Evolutionary conservation across 2,888 invertebrate species (phyloP), one percentile per base, ranked within the genome.

Genomic region (Amiota minor): DNA sequence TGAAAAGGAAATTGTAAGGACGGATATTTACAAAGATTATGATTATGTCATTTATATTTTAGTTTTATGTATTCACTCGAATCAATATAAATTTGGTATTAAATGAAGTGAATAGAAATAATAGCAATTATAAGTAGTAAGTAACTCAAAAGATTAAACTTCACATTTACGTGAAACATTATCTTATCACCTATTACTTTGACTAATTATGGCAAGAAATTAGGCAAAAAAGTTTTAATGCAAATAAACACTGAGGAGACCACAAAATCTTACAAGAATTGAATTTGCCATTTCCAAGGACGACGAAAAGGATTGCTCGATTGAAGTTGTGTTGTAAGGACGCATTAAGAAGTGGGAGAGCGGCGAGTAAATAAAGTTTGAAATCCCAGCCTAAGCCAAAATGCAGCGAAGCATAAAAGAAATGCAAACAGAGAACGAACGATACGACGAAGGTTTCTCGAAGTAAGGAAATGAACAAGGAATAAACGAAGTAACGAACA

Each of bases 161-260:
- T 46, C 23, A 62, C 18, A 18, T 56, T 70, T 70, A 59, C 14
- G 6, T 46, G 16, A 68, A 53, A 35, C 18, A 68, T 68, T 68
- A 68, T 10, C 65, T 68, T 20, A 59, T n/a, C 14, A 77, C 72
- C 75, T 79, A 77, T 35, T 35, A 35, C 35, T 78, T 74, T 68
- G 71, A 75, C 78, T 76, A 86, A 83, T 82, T 84, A 86, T 85
- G 79, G 84, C 86, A 82, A 82, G 76, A 83, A 86, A 83, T 85
- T 83, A 78, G 80, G 77, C 79, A 86, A 83, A 79, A 74, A 85
- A 78, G 74, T 50, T 68, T 68, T 53, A 23, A 47, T 68, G 67
- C 67, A 53, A 68, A 68, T 53, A 68, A 53, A 47, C 35, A 35
- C 35, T 35, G 35, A 35, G 4, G 35, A 35, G 35, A 49, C 65